phyloP scores from a whole-genome alignment of 1,140 invertebrate genomes.

The Trachymyrmex cornetzi region DNA sequence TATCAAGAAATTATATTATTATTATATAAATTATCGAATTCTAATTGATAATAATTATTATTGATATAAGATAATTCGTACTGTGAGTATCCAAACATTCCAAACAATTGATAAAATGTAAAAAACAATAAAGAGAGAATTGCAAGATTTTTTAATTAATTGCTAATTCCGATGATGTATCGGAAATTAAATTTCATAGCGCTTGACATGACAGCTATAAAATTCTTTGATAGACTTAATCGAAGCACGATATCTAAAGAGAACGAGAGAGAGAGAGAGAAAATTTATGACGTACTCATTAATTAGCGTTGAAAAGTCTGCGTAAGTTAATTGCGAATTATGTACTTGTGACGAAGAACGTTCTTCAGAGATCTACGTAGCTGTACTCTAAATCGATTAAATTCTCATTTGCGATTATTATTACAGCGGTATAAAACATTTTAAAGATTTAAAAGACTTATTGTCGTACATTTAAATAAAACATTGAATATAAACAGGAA shows the following conservation, averaged over 20 bases:
- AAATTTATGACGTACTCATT: slow-evolving; percentile 67
- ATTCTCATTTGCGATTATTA: slow-evolving; percentile 65
- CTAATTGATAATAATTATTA: neutral
- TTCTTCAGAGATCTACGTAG: slow-evolving; percentile 55
- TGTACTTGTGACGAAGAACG: slow-evolving; percentile 36
- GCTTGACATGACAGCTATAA: slow-evolving; percentile 50
- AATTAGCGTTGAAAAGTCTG: slow-evolving; percentile 69
- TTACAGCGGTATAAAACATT: neutral
- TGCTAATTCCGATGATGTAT: slow-evolving; percentile 29
- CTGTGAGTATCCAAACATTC: too few species aligned
- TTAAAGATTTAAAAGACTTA: neutral
- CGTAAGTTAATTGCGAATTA: slow-evolving; percentile 75
- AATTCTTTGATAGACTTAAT: slow-evolving; percentile 64
- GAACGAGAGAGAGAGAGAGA: neutral
- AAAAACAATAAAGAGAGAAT: neutral
- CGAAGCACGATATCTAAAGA: slow-evolving; percentile 31
- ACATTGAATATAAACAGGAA: neutral
- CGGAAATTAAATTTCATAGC: slow-evolving; percentile 68
- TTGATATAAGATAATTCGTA: neutral
- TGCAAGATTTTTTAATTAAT: slow-evolving; percentile 56
- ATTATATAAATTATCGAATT: neutral
- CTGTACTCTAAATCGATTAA: slow-evolving; percentile 59
- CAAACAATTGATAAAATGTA: neutral
- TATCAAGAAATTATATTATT: neutral
- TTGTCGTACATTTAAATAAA: neutral